These are phyloP conservation scores for Sebastes cheni DNA, from an alignment of 2,797 vertebrate genomes.

Conservation along the genomic window DNA sequence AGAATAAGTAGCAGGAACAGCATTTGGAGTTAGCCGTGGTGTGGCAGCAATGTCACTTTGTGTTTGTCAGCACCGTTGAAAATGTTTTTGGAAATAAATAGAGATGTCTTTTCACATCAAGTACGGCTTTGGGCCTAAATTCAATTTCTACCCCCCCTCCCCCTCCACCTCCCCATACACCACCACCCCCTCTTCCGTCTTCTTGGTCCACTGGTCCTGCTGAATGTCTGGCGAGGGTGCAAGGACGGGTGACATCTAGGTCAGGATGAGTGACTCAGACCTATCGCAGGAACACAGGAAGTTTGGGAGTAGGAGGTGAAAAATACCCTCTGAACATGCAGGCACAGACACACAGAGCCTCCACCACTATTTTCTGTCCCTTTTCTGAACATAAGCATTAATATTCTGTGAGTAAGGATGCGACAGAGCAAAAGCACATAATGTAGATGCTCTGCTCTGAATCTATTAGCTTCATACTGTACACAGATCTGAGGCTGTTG, in stretches of 20 bases:
- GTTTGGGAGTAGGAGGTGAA: slow-evolving; percentile 53
- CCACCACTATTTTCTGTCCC: not conserved
- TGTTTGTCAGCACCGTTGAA: slow-evolving; percentile 57
- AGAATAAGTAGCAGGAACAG: slow-evolving; percentile 22
- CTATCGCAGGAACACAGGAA: slow-evolving; percentile 54
- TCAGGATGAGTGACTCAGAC: slow-evolving; percentile 71
- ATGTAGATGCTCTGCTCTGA: slow-evolving; percentile 2
- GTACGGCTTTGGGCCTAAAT: slow-evolving; percentile 45
- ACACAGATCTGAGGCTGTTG: slow-evolving; percentile 5
- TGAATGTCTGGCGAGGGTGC: slow-evolving; percentile 41
- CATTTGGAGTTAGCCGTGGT: slow-evolving; percentile 29
- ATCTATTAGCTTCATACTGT: slow-evolving; percentile 20
- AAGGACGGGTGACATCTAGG: slow-evolving; percentile 67
- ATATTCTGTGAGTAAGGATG: slow-evolving; percentile 38
- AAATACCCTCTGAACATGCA: slow-evolving; percentile 27
- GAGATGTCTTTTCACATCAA: slow-evolving; percentile 73
- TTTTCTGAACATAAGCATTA: slow-evolving; percentile 9
- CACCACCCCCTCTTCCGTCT: slow-evolving; percentile 21
- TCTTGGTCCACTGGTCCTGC: slow-evolving; percentile 53
- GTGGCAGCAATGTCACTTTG: slow-evolving; percentile 63
- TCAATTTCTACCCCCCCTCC: slow-evolving; percentile 4
- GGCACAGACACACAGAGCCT: not conserved
- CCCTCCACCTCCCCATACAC: not conserved
- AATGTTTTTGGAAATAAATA: slow-evolving; percentile 70
- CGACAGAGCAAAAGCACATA: slow-evolving; percentile 27